Evolutionary conservation across 2,797 vertebrate species (phyloP), one percentile per base, ranked within the genome.

Genomic region (Leontocebus nigricollis): DNA sequence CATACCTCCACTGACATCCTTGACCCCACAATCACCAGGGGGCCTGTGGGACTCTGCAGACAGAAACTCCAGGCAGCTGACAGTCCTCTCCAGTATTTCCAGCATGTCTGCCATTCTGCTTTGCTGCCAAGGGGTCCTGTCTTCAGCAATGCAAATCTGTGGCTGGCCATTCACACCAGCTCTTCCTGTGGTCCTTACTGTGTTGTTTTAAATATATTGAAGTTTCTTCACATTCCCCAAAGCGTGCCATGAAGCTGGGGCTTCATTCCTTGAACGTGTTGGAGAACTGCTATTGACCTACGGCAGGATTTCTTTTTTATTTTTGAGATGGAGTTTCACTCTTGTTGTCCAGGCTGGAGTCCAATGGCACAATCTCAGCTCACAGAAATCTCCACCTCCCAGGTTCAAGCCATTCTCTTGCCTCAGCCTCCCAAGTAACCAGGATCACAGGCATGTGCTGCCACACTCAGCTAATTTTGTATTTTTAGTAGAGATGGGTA

Each of bases 51-150:
- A 98, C 73, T 98, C 99, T 73, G 99, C 95, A 76, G 99, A 99
- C 55, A 99, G 97, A 0, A 98, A 98, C 98, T 99, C 99, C 80
- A 99, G 99, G 44, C 99, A 99, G 98, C 99, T 98, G 94, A 99
- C 99, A 0, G 99, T 99, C n/a, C 98, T 99, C 98, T 99, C 99
- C 98, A 99, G 98, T n/a, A 99, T 99, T 95, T 99, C 99, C 98
- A 99, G 98, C 97, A 99, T 95, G 55, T 99, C 98, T 76, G 99
- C 98, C 99, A 99, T 99, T 97, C 98, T 99, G 98, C 86, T 94
- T 7, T 5, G 86, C 82, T 44, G 97, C 93, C 81, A 93, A 1
- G 91, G 64, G 61, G 94, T 55, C 89, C n/a, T 3, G 96, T 87
- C 91, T 94, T 89, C 88, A 27, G 97, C 96, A 70, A 75, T 19